phyloP scores from a whole-genome alignment of 2,888 invertebrate genomes.

The Cyclophora punctaria region DNA sequence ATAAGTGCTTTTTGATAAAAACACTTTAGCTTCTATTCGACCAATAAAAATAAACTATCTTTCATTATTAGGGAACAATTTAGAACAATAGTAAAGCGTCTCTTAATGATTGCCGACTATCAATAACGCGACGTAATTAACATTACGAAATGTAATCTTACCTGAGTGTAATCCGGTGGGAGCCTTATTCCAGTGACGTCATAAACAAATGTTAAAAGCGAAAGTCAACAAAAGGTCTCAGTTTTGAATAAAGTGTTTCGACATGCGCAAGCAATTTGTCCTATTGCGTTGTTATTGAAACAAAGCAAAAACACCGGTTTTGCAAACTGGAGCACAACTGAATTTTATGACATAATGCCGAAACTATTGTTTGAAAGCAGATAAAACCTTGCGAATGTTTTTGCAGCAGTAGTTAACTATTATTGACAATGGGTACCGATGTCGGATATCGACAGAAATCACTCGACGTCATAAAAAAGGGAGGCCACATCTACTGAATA shows the following conservation, averaged over 20 bases:
- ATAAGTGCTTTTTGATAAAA: too few species aligned
- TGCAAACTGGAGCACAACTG: conserved; percentile 57
- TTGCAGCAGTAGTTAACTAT: conserved; percentile 43
- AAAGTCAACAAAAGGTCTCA: conserved; percentile 47
- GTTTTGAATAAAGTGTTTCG: conserved; percentile 45
- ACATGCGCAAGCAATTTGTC: conserved; percentile 57
- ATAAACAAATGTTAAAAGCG: conserved; percentile 43
- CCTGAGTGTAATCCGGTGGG: neutral
- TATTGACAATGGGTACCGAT: conserved; percentile 38
- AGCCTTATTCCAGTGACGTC: conserved; percentile 21
- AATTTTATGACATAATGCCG: conserved; percentile 47
- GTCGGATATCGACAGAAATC: conserved; percentile 41
- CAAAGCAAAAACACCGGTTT: conserved; percentile 48
- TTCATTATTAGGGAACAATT: too few species aligned
- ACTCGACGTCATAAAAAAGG: conserved; percentile 43
- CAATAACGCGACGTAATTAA: too few species aligned
- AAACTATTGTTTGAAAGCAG: conserved; percentile 35
- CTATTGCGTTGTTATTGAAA: conserved; percentile 53
- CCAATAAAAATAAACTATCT: too few species aligned
- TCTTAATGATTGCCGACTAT: too few species aligned
- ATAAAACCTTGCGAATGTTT: conserved; percentile 59
- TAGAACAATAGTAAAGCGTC: too few species aligned
- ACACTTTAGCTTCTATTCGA: too few species aligned
- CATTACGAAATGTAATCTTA: too few species aligned
- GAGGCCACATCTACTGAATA: conserved; percentile 31